These are phyloP conservation scores for Miltochrista miniata DNA, from an alignment of 2,888 invertebrate species.

Conservation along the genomic window DNA sequence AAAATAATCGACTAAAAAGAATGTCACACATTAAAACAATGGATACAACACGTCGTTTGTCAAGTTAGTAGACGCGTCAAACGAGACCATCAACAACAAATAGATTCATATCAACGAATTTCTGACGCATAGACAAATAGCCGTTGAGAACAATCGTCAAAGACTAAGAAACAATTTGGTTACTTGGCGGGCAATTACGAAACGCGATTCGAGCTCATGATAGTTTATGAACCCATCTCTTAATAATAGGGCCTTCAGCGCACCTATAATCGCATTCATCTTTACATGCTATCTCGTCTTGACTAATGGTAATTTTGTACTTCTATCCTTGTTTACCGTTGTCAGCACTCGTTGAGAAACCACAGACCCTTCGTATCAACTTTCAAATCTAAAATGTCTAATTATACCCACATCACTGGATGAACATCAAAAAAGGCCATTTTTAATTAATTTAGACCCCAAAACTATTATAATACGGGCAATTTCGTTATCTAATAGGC, in stretches of 20 bases:
- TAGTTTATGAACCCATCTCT: conserved; percentile 75
- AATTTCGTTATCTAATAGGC: conserved; percentile 81
- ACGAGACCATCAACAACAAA: conserved; percentile 58
- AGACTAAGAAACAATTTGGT: conserved; percentile 80
- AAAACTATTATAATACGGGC: conserved; percentile 79
- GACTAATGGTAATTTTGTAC: conserved; percentile 32
- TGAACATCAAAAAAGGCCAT: conserved; percentile 73
- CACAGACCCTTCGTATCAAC: conserved; percentile 66
- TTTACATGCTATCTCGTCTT: conserved; percentile 52
- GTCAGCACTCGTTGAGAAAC: conserved; percentile 73
- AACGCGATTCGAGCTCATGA: conserved; percentile 70
- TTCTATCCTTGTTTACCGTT: conserved; percentile 54
- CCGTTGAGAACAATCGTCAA: conserved; percentile 77
- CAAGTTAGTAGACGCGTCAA: conserved; percentile 57
- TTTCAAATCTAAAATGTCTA: conserved; percentile 78
- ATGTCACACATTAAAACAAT: conserved; percentile 34
- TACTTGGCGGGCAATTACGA: conserved; percentile 75
- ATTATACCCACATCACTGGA: conserved; percentile 82
- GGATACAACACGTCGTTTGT: conserved; percentile 33
- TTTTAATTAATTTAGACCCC: conserved; percentile 81
- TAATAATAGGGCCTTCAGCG: conserved; percentile 68
- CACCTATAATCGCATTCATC: conserved; percentile 67
- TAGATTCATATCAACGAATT: conserved; percentile 66
- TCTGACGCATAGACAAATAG: conserved; percentile 79
- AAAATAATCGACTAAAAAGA: conserved; percentile 11